Evolutionary conservation across 2,113 vertebrate genomes (phyloP), one percentile per base, ranked within the genome.

Genomic region (Tupaia chinensis): DNA sequence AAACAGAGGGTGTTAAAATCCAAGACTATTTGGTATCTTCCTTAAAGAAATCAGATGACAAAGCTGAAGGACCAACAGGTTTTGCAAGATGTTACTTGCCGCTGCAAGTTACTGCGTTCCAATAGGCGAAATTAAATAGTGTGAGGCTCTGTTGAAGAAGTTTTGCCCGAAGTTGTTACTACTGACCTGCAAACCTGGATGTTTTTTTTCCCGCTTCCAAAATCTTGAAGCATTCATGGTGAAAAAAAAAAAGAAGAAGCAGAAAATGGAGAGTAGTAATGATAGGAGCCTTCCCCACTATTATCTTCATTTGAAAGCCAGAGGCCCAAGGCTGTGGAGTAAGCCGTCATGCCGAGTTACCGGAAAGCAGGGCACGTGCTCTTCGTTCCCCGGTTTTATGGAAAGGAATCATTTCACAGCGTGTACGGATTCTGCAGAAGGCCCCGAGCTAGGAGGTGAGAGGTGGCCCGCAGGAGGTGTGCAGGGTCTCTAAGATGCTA

Each of bases 341-440:
- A 12, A 97, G 89, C 94, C 61, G 61, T 83, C 96, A 97, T 98
- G 98, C 98, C 96, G 97, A 98, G 93, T 98, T 97, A 97, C 95
- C 97, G 97, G 91, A 95, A 97, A 98, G 94, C 91, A 78, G 94
- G 97, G 95, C 78, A 32, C 32, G 92, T n/a, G 32, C 76, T 76
- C 98, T 98, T 98, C 99, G 98, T 98, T 98, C 89, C 91, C 81
- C 89, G 91, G 66, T 89, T 97, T 97, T 98, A 96, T 69, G 95
- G 98, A 97, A 98, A 96, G 93, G 95, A 97, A 95, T 97, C 92
- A 87, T 95, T 97, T 97, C 97, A 94, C 96, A 95, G 95, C 82
- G 84, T 94, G 86, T 73, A 34, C 86, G 92, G 94, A 91, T 97
- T 89, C 77, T 84, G 96, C 85, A 93, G 5, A 97, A 96, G 91